A percentile compares a stretch with the other conserved stretches of the same genome.
These are phyloP conservation scores for Myotis yumanensis DNA, from an alignment of 2,113 vertebrate species.

Conservation along the genomic window DNA sequence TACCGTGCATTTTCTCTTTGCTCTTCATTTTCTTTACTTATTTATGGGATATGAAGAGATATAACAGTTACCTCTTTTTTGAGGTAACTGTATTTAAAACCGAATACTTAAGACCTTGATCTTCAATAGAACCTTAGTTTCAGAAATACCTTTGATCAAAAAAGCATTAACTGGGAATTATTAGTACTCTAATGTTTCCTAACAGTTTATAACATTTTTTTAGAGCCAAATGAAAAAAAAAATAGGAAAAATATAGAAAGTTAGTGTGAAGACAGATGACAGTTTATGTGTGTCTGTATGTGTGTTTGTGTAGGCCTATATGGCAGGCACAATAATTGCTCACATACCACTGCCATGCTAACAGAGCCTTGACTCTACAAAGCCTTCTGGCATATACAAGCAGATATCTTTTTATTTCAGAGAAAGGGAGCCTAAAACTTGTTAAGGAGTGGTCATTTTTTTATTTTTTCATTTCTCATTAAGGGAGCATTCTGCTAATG, in stretches of 20 bases:
- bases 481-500: neutral
- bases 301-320: neutral
- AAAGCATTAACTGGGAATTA: neutral
- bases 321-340: neutral
- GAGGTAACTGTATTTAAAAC: neutral
- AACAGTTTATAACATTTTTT: conserved; percentile 8
- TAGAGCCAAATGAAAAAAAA: neutral
- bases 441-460: neutral
- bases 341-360: neutral
- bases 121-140: neutral
- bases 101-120: neutral
- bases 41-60: neutral
- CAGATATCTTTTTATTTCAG: neutral
- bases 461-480: neutral
- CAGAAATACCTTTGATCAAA: neutral
- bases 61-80: neutral
- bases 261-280: neutral
- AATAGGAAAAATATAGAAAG: neutral
- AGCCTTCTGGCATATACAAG: neutral
- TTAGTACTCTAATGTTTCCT: neutral
- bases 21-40: conserved; percentile 2
- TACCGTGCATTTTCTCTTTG: neutral
- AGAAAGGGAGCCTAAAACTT: neutral
- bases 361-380: neutral
- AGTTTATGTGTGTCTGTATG: neutral